Evolutionary conservation across 2,113 vertebrate species (phyloP).

Genomic region (Lampris incognitus): DNA sequence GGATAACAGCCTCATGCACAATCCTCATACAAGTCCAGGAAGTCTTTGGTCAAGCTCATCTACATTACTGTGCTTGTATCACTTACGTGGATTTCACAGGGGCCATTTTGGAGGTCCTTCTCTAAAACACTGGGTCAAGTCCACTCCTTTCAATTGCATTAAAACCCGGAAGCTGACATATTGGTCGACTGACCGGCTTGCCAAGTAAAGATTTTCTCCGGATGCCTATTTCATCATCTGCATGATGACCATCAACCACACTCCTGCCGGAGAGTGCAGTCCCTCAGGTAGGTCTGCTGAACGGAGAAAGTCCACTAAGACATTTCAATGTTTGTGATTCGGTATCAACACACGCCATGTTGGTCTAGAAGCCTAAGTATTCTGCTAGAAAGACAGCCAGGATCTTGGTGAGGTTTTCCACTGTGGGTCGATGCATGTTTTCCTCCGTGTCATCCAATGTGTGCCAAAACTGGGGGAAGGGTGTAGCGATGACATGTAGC

Average conservation of each 20-base stretch:
- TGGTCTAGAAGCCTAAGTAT: conserved; percentile 83
- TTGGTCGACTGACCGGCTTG: background rate
- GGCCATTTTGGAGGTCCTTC: background rate
- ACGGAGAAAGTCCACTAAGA: background rate
- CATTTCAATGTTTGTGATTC: background rate
- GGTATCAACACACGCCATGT: background rate
- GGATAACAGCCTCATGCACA: background rate
- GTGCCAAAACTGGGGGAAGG: conserved; percentile 92
- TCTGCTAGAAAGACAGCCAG: conserved; percentile 87
- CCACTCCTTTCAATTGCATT: background rate
- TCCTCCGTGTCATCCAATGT: conserved; percentile 86
- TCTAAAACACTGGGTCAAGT: background rate
- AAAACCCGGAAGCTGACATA: background rate
- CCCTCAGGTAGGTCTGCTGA: background rate
- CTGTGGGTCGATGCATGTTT: conserved; percentile 87
- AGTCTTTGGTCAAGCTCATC: conserved; percentile 51
- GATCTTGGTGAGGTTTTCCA: conserved; percentile 89
- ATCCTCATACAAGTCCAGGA: background rate
- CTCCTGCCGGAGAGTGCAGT: background rate
- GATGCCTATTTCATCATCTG: background rate
- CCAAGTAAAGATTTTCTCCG: background rate
- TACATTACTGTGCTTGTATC: background rate
- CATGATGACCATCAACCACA: background rate
- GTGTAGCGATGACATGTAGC: conserved; percentile 90
- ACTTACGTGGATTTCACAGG: too few relatives aligned